These are phyloP conservation scores for Paedocypris micromegethes DNA, from an alignment of 2,797 vertebrate genomes.

Conservation along the genomic window DNA sequence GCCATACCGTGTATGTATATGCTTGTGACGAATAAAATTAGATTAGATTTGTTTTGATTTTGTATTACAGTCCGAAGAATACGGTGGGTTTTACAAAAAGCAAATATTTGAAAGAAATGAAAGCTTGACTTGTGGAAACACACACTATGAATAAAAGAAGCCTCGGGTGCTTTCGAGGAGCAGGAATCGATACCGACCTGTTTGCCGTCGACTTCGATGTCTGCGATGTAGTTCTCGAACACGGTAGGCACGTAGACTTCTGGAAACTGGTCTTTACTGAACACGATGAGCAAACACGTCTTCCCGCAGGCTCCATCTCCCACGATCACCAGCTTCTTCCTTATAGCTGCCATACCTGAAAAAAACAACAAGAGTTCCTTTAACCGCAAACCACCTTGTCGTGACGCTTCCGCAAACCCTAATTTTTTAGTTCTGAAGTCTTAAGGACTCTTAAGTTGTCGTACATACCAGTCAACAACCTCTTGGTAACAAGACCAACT, in stretches of 20 bases:
- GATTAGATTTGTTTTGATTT: too few species aligned
- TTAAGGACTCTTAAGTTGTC: too few species aligned
- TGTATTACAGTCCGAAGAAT: too few species aligned
- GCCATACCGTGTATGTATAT: too few species aligned
- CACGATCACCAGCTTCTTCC: constrained; percentile 97
- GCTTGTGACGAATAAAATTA: too few species aligned
- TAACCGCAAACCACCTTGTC: neutral
- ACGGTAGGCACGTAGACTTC: constrained; percentile 96
- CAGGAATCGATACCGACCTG: constrained; percentile 72
- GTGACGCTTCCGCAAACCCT: neutral
- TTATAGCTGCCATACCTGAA: constrained; percentile 87
- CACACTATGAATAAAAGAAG: neutral
- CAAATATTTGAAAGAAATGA: neutral
- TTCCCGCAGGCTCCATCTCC: constrained; percentile 96
- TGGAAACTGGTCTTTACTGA: constrained; percentile 98
- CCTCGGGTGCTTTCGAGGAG: neutral
- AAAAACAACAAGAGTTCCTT: neutral
- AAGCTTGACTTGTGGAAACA: constrained; percentile 9
- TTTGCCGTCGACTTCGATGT: constrained; percentile 94
- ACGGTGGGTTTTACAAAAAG: neutral
- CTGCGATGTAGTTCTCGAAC: constrained; percentile 98
- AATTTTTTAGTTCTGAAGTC: neutral
- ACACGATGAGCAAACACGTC: constrained; percentile 95
- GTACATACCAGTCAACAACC: too few species aligned
- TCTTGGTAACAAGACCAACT: too few species aligned